Percentiles rank a stretch among this genome's conserved stretches.
These are phyloP conservation scores for Catharus fuscescens DNA, from an alignment of 2,113 vertebrate species.

Conservation along the genomic window DNA sequence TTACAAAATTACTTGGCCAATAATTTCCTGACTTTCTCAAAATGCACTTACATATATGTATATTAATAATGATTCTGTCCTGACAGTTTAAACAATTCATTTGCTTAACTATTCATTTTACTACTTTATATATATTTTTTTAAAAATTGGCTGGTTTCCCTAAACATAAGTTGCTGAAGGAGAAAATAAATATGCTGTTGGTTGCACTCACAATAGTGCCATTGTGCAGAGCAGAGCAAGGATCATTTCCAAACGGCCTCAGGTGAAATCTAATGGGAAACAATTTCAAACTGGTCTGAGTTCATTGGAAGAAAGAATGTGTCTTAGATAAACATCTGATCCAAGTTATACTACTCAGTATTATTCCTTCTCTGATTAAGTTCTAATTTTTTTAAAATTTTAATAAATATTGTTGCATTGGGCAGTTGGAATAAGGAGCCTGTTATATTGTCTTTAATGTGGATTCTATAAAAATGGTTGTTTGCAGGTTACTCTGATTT, in stretches of 20 bases:
- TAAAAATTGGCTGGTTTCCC: slow-evolving; percentile 52
- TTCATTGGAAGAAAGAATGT: slow-evolving; percentile 72
- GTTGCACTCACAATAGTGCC: slow-evolving; percentile 71
- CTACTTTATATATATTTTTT: not conserved
- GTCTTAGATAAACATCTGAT: slow-evolving; percentile 81
- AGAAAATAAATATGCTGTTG: slow-evolving; percentile 75
- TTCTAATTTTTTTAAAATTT: slow-evolving; percentile 63
- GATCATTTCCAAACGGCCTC: slow-evolving; percentile 77
- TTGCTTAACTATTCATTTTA: slow-evolving; percentile 57
- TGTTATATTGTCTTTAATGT: slow-evolving; percentile 75
- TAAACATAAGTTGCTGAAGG: slow-evolving; percentile 64
- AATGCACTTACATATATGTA: not conserved
- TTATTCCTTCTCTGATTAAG: slow-evolving; percentile 71
- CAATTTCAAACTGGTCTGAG: slow-evolving; percentile 74
- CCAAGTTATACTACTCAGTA: slow-evolving; percentile 69
- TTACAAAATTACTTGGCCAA: not conserved
- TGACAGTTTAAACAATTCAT: slow-evolving; percentile 38
- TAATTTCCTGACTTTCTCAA: slow-evolving; percentile 12
- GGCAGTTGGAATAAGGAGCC: slow-evolving; percentile 64
- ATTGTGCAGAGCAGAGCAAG: slow-evolving; percentile 73
- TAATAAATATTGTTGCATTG: slow-evolving; percentile 66
- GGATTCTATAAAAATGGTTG: slow-evolving; percentile 74
- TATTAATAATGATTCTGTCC: slow-evolving; percentile 13
- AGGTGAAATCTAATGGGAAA: slow-evolving; percentile 80
- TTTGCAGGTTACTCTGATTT: slow-evolving; percentile 75